A percentile compares a stretch with the other conserved stretches of the same genome.
phyloP scores from a whole-genome alignment of 2,113 vertebrate genomes.

The Alaudala cheleensis region DNA sequence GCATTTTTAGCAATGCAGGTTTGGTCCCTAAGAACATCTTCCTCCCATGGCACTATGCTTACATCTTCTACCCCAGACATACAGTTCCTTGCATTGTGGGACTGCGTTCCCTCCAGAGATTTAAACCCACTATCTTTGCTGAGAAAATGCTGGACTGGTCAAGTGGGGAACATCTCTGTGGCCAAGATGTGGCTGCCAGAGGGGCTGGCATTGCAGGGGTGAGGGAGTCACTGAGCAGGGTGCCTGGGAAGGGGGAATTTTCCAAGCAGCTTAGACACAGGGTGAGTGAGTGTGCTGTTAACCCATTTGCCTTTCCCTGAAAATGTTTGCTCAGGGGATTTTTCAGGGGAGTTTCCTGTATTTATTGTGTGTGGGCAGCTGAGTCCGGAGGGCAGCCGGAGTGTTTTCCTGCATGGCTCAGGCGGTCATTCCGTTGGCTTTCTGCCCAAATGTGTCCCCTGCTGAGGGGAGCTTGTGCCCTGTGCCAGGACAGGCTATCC shows the following conservation, averaged over 20 bases:
- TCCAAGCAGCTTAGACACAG: accelerated
- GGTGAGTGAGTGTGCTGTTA: accelerated
- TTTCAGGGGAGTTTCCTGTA: neutral
- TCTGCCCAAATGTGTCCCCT: neutral
- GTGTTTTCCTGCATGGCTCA: accelerated
- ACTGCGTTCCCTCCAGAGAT: neutral
- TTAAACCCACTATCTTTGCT: accelerated
- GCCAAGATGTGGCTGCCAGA: neutral
- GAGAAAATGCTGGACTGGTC: neutral
- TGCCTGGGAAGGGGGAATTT: neutral
- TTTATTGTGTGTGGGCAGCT: neutral
- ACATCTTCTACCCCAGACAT: accelerated
- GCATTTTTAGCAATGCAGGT: accelerated
- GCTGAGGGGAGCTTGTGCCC: neutral
- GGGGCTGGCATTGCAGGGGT: neutral
- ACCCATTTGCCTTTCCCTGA: neutral
- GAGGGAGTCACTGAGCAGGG: accelerated
- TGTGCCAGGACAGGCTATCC: neutral
- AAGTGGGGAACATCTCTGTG: neutral
- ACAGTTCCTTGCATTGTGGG: accelerated
- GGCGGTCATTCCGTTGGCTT: accelerated
- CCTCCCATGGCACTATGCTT: accelerated
- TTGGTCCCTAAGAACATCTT: neutral
- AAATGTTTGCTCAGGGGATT: neutral
- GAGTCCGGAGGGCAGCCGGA: accelerated